phyloP scores from a whole-genome alignment of 2,888 invertebrate species.

The Euproctis similis region DNA sequence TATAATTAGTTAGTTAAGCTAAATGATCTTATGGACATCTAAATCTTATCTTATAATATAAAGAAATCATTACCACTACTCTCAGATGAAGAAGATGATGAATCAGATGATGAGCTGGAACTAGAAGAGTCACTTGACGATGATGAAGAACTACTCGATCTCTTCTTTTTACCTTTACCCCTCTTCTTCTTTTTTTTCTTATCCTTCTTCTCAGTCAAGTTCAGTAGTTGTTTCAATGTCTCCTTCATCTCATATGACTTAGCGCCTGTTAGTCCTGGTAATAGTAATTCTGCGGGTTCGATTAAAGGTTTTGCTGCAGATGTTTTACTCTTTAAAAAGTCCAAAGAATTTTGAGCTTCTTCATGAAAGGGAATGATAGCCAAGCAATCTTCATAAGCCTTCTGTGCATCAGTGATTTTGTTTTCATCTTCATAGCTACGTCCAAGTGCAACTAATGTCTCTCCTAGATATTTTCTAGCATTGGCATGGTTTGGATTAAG shows the following conservation, averaged over 20 bases:
- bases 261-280: constrained; percentile 76
- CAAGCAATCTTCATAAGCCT: constrained; percentile 89
- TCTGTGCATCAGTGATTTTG: constrained; percentile 88
- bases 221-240: constrained; percentile 78
- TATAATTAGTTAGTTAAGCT: too few relatives aligned
- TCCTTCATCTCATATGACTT: constrained; percentile 79
- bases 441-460: constrained; percentile 92
- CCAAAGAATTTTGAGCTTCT: constrained; percentile 89
- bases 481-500: constrained; percentile 93
- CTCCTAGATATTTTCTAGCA: constrained; percentile 94
- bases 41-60: not conserved
- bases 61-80: constrained; percentile 53
- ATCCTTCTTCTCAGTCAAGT: constrained; percentile 78
- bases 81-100: constrained; percentile 76
- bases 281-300: constrained; percentile 77
- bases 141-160: constrained; percentile 79
- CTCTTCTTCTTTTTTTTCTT: constrained; percentile 81
- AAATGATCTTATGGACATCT: too few relatives aligned
- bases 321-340: constrained; percentile 84
- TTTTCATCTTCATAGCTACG: constrained; percentile 92
- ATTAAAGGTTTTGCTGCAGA: constrained; percentile 76
- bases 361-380: constrained; percentile 90
- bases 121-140: constrained; percentile 82
- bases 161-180: constrained; percentile 79
- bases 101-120: constrained; percentile 75